Evolutionary conservation across 2,888 invertebrate species (phyloP), one percentile per base, ranked within the genome.

Genomic region (Lottia gigantea): DNA sequence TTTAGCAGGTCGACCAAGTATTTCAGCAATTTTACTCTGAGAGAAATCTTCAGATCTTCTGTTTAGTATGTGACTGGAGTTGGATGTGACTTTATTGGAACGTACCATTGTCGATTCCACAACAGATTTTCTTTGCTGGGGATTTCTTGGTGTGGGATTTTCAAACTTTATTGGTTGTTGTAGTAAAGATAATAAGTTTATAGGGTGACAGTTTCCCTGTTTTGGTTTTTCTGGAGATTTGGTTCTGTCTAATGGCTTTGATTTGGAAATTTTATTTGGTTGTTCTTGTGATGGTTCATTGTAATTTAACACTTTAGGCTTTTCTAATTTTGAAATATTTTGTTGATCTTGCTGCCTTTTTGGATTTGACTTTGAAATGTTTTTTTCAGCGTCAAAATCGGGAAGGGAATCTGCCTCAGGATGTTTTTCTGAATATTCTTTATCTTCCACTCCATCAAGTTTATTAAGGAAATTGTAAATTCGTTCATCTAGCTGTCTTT

Each of bases 401-500:
- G 23, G 64, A 45, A 45, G 64, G 26, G 45, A 45, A 8, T 40
- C 8, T 15, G 16, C 25, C 31, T 16, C 67, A 49, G 16, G 26
- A 7, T 16, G 67, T 31, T 47, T 12, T 26, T 67, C 25, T 67
- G 25, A 12, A 47, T 45, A 15, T 47, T 55, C 67, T 25, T 49
- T 46, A 31, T 25, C 26, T n/a, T 67, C 67, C 7, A 67, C 46
- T 64, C 45, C 67, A n/a, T 61, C 68, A 19, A 74, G 71, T 47
- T 73, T 77, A 62, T 71, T 77, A 16, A 80, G 69, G 49, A 74
- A 79, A 23, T 74, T 71, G 25, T 74, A 78, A 66, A 83, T 76
- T 49, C 78, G 74, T 47, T 78, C 71, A 71, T 83, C 81, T 19
- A 82, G 72, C 49, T 77, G 64, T 25, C 74, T 69, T 46, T 81